Percentiles rank a stretch among this genome's conserved stretches.
Conservation (phyloP, 2,888 invertebrate species). For the Ectemnius continuus region DNA sequence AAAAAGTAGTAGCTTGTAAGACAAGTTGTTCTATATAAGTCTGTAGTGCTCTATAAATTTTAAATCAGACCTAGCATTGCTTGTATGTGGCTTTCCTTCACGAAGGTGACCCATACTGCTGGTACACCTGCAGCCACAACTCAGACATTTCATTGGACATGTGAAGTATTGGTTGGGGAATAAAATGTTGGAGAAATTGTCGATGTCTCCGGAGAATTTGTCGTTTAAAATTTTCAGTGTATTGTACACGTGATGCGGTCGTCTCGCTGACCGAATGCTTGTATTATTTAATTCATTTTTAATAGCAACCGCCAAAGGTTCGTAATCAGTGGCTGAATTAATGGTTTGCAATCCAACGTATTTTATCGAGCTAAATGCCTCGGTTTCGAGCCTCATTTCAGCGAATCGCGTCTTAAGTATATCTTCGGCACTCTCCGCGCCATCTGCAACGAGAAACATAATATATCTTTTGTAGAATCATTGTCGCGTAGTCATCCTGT, state of each 20-base stretch:
- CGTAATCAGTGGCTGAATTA: slow-evolving; percentile 81
- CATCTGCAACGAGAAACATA: slow-evolving; percentile 71
- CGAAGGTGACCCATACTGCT: slow-evolving; percentile 84
- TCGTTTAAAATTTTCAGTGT: slow-evolving; percentile 87
- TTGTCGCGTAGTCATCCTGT: slow-evolving; percentile 2
- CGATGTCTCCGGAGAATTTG: slow-evolving; percentile 86
- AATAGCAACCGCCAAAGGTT: slow-evolving; percentile 80
- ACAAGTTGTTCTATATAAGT: no score
- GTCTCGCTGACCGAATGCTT: slow-evolving; percentile 84
- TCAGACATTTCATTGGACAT: slow-evolving; percentile 85
- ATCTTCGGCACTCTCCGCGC: slow-evolving; percentile 82
- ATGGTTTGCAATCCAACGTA: slow-evolving; percentile 83
- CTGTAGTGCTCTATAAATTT: neutral
- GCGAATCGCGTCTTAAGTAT: slow-evolving; percentile 82
- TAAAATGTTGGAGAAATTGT: slow-evolving; percentile 81
- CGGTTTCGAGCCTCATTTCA: slow-evolving; percentile 82
- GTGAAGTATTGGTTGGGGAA: slow-evolving; percentile 91
- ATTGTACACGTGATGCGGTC: slow-evolving; percentile 83
- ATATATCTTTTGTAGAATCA: slow-evolving; percentile 21
- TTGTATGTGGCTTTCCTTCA: slow-evolving; percentile 82
- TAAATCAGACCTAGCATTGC: slow-evolving; percentile 71
- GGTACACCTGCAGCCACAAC: slow-evolving; percentile 83
- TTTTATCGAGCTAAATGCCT: slow-evolving; percentile 86
- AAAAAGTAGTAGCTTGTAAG: no score
- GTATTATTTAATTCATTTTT: slow-evolving; percentile 84